Base-by-base conservation (phyloP, 2,113 vertebrate genomes). In the Sapajus apella region DNA sequence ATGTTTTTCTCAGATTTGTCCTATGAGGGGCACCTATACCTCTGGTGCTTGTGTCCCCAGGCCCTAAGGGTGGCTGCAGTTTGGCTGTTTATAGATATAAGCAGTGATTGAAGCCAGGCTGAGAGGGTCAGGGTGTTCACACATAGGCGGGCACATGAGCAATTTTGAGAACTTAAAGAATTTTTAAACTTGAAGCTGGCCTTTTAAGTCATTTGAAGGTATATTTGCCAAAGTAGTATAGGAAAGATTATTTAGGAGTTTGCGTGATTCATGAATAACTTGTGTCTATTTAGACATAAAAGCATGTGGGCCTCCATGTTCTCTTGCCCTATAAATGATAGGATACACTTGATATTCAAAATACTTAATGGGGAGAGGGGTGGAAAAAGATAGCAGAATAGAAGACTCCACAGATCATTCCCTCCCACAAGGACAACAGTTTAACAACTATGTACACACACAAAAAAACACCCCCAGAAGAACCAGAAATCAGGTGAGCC, bases 161-260 rank as follows among this genome's bases (percentile, higher is more conserved):
- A 61, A 45, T 40, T 77, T 37, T 66, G 47, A 89, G 76, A 87
- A 75, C 43, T 47, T 2, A 58, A 45, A 55, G 27, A 9, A 30
- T 58, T 30, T 79, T 89, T 66, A 40, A 61, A 80, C 32, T 94
- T 90, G 14, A 40, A 25, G 47, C 68, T 87, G 75, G 55, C 47
- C 35, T 84, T 37, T 11, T 12, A 3, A 20, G 14, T 80, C 70
- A 50, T 91, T 75, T 14, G 61, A 91, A 85, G n/a, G 16, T 88
- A 8, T 25, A 58, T 40, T 86, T 79, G 68, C 66, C 20, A 85
- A 82, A 43, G 12, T 21, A 6, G 66, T 35, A 84, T 8, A 35
- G 75, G 86, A 25, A 66, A 13, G 17, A 72, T 86, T 66, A 61
- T 52, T 23, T 80, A 35, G 23, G 70, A 66, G 20, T 84, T 88